Evolutionary conservation across 2,113 vertebrate genomes (phyloP), one percentile per base, ranked within the genome.

Genomic region (Centropus unirufus): DNA sequence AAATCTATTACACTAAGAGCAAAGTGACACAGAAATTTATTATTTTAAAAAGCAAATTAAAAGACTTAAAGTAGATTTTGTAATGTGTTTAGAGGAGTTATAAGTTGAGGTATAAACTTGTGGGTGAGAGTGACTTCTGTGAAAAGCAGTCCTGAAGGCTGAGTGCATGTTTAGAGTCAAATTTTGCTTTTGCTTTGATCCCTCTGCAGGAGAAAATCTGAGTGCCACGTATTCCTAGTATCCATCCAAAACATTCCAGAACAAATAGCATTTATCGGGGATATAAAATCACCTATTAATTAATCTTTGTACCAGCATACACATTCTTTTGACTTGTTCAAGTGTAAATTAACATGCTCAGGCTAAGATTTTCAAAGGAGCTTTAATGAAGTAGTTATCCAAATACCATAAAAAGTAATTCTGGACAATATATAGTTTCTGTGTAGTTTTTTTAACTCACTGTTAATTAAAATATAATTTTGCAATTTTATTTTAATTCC

Each of bases 251-350:
- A n/a, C 12, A 68, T 58, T 66, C 26, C 39, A 69, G 63, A 90
- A 72, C 9, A 77, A 70, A 78, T 18, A 86, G 4, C 3, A 36
- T 81, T 94, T 70, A 67, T 86, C 26, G 72, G 44, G 47, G 49
- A 87, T 68, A 19, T 68, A 86, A 81, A 83, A 87, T 83, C 27
- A 29, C 34, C 21, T 63, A 57, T 70, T 83, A 72, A 83, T 90
- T 92, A 90, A 93, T 44, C 92, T 93, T 90, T 75, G 52, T 20
- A 81, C 26, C 17, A 59, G 23, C 34, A 77, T 47, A 59, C 39
- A 47, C 72, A 58, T 94, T 90, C 85, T 36, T 90, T 95, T 95
- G 1, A 23, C 55, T 90, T 81, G 34, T 83, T 95, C 61, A 74
- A 46, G 16, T 83, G 64, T 89, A 83, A 93, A 62, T 86, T 92